phyloP scores from a whole-genome alignment of 2,113 vertebrate genomes.

The Oncorhynchus kisutch region DNA sequence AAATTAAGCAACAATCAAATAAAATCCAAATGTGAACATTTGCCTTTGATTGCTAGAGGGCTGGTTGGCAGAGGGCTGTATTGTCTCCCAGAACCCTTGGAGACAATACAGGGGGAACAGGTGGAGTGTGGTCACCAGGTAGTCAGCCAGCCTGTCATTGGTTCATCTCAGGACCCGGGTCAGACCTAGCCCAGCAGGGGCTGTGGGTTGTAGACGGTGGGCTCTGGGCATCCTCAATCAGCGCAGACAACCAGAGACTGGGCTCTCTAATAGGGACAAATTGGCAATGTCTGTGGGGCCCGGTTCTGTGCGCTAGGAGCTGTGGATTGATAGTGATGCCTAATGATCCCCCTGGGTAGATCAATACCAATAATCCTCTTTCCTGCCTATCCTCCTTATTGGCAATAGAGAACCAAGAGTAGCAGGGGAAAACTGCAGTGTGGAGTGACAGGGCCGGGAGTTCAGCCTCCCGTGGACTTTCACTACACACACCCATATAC shows the following conservation, averaged over 20 bases:
- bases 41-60: too few relatives aligned
- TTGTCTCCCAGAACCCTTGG: background rate
- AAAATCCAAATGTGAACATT: too few relatives aligned
- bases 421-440: slow-evolving; percentile 64
- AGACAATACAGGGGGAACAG: background rate
- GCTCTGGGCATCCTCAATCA: slow-evolving; percentile 81
- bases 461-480: slow-evolving; percentile 39
- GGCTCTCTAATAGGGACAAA: slow-evolving; percentile 98
- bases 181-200: slow-evolving; percentile 2
- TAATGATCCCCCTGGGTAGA: slow-evolving; percentile 99
- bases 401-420: slow-evolving; percentile 81
- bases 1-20: too few relatives aligned
- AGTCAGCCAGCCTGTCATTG: background rate
- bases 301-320: slow-evolving; percentile 90
- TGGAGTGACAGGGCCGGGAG: slow-evolving; percentile 60
- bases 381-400: slow-evolving; percentile 94
- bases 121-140: slow-evolving; percentile 20
- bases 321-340: slow-evolving; percentile 99
- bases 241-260: slow-evolving; percentile 90
- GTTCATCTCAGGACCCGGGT: slow-evolving; percentile 2
- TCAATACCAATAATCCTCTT: slow-evolving; percentile 99
- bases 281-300: slow-evolving; percentile 96
- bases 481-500: background rate
- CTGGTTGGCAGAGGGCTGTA: too few relatives aligned
- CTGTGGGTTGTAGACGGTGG: background rate